phyloP scores from a whole-genome alignment of 2,888 invertebrate genomes.

The Tetrapedia diversipes region DNA sequence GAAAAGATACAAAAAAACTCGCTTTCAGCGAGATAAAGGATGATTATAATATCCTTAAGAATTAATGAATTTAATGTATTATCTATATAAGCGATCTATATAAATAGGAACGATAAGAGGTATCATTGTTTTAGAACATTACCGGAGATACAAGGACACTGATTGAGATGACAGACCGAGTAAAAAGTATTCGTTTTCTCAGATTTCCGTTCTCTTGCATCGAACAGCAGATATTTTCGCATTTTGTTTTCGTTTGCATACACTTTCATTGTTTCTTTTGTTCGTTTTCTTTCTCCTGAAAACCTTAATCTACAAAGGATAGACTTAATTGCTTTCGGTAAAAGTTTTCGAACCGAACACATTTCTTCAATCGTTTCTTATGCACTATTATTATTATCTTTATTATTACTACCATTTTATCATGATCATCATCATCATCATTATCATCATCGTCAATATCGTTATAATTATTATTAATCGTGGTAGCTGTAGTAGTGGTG shows the following conservation, averaged over 20 bases:
- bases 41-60: conserved; percentile 32
- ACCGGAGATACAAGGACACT: conserved; percentile 46
- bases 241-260: neutral
- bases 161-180: conserved; percentile 45
- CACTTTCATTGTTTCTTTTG: neutral
- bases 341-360: conserved; percentile 44
- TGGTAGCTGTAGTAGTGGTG: conserved; percentile 12
- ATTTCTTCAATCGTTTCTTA: conserved; percentile 43
- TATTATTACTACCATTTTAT: too few species aligned
- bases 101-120: conserved; percentile 67
- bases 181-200: conserved; percentile 17
- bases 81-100: conserved; percentile 57
- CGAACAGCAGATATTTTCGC: conserved; percentile 34
- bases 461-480: conserved; percentile 5
- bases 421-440: conserved; percentile 45
- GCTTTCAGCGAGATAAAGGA: conserved; percentile 31
- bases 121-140: conserved; percentile 59
- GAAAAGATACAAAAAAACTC: conserved; percentile 49
- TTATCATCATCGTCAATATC: neutral
- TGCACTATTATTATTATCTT: conserved; percentile 47
- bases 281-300: neutral
- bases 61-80: conserved; percentile 37
- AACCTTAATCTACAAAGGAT: conserved; percentile 56
- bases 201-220: conserved; percentile 35
- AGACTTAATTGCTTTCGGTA: conserved; percentile 53